Evolutionary conservation across 2,797 vertebrate genomes (phyloP), one percentile per base, ranked within the genome.

Genomic region (Sebastes kiyomatsui): DNA sequence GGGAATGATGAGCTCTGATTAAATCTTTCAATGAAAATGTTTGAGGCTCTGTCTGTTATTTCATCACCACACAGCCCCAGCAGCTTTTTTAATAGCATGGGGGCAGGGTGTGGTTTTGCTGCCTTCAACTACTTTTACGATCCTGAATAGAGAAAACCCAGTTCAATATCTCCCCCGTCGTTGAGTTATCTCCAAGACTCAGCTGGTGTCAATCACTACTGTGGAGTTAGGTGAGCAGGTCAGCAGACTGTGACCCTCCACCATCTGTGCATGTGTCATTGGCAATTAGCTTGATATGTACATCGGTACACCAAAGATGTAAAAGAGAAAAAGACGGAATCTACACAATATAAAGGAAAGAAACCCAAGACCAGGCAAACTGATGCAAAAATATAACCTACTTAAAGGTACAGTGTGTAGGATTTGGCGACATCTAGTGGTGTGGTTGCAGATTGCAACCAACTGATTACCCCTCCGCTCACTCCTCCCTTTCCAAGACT

Each of bases 1-100:
- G 61, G 62, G 79, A 75, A 84, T 67, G 87, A 91, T 89, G 84
- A 93, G 87, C 84, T 69, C 73, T 69, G 90, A 93, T 94, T 85
- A 89, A 73, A 90, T 84, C 86, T 88, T 85, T 92, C 84, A 86
- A 81, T 91, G 62, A 81, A 84, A 87, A 90, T 74, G 58, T 90
- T 86, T 84, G 67, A 81, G 79, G 83, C 35, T 54, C 62, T 69
- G 69, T 85, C 75, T 81, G 83, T 80, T 80, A 64, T 81, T 86
- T 82, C 38, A 83, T 89, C 81, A 61, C 32, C 64, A 25, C 54
- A 22, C 27, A 28, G 32, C 67, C 35, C 20, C 18, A 12, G 27
- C 18, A 54, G 11, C 14, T 74, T 65, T 32, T 74, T 67, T 35
- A 81, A 66, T 55, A 67, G 23, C 71, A 27, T 22, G 3, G 66